A percentile compares a stretch with the other conserved stretches of the same genome.
Evolutionary conservation across 2,113 vertebrate species (phyloP).

Genomic region (Nematolebias whitei): DNA sequence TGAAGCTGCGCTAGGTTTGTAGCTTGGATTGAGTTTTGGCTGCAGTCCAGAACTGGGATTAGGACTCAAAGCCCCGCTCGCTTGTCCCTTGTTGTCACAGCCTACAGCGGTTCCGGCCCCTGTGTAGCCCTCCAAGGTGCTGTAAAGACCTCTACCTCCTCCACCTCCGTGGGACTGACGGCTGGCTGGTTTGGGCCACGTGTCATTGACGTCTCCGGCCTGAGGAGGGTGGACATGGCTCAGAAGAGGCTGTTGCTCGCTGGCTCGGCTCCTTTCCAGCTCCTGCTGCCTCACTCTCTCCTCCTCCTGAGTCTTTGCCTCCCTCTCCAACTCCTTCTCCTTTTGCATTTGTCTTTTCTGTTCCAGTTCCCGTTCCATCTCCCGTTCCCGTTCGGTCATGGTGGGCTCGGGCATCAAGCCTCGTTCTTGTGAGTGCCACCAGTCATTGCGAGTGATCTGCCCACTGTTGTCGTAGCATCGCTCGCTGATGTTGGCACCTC

Average conservation of each 20-base stretch:
- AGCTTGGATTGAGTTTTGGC: conserved; percentile 34
- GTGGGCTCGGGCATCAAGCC: conserved; percentile 55
- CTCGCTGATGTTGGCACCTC: conserved; percentile 43
- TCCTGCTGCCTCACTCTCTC: conserved; percentile 52
- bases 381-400: conserved; percentile 55
- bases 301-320: conserved; percentile 59
- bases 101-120: conserved; percentile 32
- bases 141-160: conserved; percentile 72
- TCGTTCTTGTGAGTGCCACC: conserved; percentile 65
- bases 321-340: conserved; percentile 52
- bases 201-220: conserved; percentile 77
- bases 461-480: conserved; percentile 51
- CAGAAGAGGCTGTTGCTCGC: conserved; percentile 64
- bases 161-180: conserved; percentile 58
- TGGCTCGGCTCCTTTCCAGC: conserved; percentile 39
- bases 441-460: conserved; percentile 54
- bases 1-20: conserved; percentile 40
- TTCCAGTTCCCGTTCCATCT: conserved; percentile 58
- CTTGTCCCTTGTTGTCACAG: conserved; percentile 48
- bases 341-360: conserved; percentile 55
- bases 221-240: conserved; percentile 63
- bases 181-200: conserved; percentile 79
- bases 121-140: conserved; percentile 74
- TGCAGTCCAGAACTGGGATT: conserved; percentile 45
- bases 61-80: conserved; percentile 4